phyloP scores from a whole-genome alignment of 2,113 vertebrate genomes.

The Nothocercus nigrocapillus region DNA sequence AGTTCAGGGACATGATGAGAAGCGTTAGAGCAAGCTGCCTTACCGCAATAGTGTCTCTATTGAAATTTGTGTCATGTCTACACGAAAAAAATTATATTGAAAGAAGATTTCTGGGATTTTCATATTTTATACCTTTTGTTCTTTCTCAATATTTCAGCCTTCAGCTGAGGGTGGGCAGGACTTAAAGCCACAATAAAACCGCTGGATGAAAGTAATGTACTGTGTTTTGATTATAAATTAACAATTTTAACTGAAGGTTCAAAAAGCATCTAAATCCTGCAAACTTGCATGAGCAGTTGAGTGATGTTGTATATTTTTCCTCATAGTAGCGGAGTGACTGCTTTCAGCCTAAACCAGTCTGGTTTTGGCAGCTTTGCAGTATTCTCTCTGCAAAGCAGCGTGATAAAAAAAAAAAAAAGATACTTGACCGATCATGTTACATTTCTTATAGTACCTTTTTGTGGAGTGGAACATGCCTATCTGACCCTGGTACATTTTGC shows the following conservation, averaged over 20 bases:
- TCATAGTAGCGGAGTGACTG: background rate
- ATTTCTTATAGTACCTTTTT: background rate
- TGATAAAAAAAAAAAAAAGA: background rate
- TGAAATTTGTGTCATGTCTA: background rate
- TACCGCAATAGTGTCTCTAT: background rate
- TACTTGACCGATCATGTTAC: background rate
- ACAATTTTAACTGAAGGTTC: background rate
- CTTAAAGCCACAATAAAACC: background rate
- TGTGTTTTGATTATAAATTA: conserved; percentile 3
- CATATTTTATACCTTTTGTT: background rate
- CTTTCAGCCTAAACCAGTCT: background rate
- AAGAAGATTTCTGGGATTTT: background rate
- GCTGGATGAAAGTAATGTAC: background rate
- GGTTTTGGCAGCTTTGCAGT: conserved; percentile 21
- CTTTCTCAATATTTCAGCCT: background rate
- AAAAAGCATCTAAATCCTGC: background rate
- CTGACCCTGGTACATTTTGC: background rate
- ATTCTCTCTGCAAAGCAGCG: background rate
- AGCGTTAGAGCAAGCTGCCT: background rate
- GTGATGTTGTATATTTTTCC: background rate
- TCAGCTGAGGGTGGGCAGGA: background rate
- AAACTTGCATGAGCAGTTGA: background rate
- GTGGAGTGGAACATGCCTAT: background rate
- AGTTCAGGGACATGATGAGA: background rate
- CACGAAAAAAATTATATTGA: background rate